phyloP scores from a whole-genome alignment of 2,113 vertebrate genomes.

The Eptatretus burgeri region DNA sequence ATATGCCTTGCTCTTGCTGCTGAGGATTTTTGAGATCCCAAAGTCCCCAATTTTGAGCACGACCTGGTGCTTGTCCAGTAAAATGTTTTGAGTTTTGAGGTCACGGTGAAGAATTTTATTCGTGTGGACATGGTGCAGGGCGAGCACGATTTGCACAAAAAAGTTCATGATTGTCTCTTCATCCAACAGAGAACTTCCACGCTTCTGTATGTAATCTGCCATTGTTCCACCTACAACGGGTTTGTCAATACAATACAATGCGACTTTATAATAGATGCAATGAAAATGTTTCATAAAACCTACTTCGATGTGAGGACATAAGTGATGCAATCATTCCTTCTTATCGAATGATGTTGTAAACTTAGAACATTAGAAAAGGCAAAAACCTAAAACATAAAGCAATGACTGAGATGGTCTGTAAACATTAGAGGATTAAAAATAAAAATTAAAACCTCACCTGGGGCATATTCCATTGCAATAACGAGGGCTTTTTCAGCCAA shows the following conservation, averaged over 20 bases:
- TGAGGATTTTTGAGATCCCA: conserved; percentile 91
- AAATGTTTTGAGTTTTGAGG: conserved; percentile 94
- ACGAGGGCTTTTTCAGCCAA: conserved; percentile 92
- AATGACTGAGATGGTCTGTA: too few relatives aligned
- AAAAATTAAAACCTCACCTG: conserved; percentile 25
- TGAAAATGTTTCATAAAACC: too few relatives aligned
- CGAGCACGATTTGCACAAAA: conserved; percentile 81
- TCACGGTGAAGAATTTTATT: conserved; percentile 86
- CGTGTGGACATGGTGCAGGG: conserved; percentile 74
- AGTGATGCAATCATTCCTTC: too few relatives aligned
- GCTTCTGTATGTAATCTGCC: conserved; percentile 83
- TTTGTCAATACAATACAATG: too few relatives aligned
- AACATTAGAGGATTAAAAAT: too few relatives aligned
- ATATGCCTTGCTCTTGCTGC: conserved; percentile 97
- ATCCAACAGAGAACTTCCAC: conserved; percentile 73
- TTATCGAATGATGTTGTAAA: too few relatives aligned
- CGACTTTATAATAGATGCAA: too few relatives aligned
- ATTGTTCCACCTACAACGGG: conserved; percentile 42
- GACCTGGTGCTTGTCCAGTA: conserved; percentile 85
- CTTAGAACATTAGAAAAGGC: too few relatives aligned
- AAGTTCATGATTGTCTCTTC: conserved; percentile 93
- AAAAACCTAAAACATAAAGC: too few relatives aligned
- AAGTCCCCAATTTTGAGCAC: conserved; percentile 90
- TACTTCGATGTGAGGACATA: too few relatives aligned
- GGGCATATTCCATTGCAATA: conserved; percentile 95